Base-by-base conservation (phyloP, 2,797 vertebrate genomes). In the Lagodon rhomboides region DNA sequence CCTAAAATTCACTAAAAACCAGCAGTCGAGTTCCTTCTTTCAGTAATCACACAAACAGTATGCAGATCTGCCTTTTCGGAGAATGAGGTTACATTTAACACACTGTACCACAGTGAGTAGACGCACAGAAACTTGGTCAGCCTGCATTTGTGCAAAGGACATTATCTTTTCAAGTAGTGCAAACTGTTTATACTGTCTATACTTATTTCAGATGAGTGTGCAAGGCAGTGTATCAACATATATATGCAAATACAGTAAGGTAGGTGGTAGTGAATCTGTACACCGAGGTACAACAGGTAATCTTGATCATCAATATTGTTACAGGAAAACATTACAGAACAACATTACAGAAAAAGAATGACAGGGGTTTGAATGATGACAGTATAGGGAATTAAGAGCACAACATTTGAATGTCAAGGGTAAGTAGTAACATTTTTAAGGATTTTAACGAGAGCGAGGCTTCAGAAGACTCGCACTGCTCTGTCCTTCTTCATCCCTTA, bases 111-210 rank as follows among this genome's bases (percentile, higher is more conserved):
- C 41, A 70, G 56, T 43, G 59, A 54, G 54, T 43, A 70, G 55
- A 66, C 23, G 54, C 44, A 72, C 51, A 64, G 46, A 67, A 65
- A 77, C 3, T 3, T 38, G 66, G 58, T 73, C 63, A 68, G 65
- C 44, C 51, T 64, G 60, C 54, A 49, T 59, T 59, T 85, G 80
- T 79, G 68, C 74, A 76, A 87, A 84, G 51, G 68, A 75, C 0
- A 27, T 62, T 44, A 34, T 71, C n/a, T 43, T 22, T 54, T 78
- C 18, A 4, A 61, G 63, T 69, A 69, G 70, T 67, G 62, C 76
- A 78, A 82, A 78, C 34, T 38, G 11, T 64, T 60, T 4, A 34
- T 16, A 9, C 79, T 25, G n/a, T 72, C 30, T 69, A 47, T 58
- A 58, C 46, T 66, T 55, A 30, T 44, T 64, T 58, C 49, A 78